Percentiles rank a stretch among this genome's conserved stretches.
phyloP scores from a whole-genome alignment of 2,113 vertebrate genomes.

The Coturnix japonica region DNA sequence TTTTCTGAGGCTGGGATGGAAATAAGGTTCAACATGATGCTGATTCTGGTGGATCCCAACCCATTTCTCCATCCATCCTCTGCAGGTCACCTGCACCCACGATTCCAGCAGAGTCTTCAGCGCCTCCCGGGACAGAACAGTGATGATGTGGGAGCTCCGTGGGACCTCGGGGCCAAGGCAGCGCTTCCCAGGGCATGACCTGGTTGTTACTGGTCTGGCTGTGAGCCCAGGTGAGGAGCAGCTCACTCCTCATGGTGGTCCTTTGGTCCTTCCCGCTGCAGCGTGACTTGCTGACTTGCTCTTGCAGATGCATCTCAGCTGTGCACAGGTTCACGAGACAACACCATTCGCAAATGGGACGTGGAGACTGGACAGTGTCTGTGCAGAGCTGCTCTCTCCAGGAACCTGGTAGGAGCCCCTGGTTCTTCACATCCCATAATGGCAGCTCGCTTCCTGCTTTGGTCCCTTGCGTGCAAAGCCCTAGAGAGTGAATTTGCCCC shows the following conservation, averaged over 20 bases:
- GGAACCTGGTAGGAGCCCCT: constrained; percentile 87
- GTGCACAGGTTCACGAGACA: constrained; percentile 93
- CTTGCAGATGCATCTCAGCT: constrained; percentile 84
- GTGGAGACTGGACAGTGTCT: constrained; percentile 85
- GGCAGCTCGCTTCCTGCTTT: accelerated
- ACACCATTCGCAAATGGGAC: constrained; percentile 93
- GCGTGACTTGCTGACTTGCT: not conserved
- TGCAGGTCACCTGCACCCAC: constrained; percentile 83
- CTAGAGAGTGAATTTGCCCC: accelerated
- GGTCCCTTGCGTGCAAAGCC: accelerated
- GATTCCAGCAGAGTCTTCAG: constrained; percentile 90
- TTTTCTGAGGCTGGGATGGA: too few relatives aligned
- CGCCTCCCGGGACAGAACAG: constrained; percentile 90
- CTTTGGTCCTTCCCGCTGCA: not conserved
- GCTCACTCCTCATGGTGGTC: accelerated
- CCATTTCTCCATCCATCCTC: not conserved
- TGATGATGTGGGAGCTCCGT: constrained; percentile 90
- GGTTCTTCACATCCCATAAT: not conserved
- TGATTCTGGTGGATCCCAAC: not conserved
- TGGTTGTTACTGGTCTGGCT: constrained; percentile 93
- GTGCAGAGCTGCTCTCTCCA: constrained; percentile 85
- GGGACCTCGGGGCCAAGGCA: constrained; percentile 80
- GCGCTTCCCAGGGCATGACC: constrained; percentile 86
- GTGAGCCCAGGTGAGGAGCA: constrained; percentile 86
- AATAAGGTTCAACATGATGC: too few relatives aligned